A percentile compares a stretch with the other conserved stretches of the same genome.
These are phyloP conservation scores for Nematopogon swammerdamellus DNA, from an alignment of 2,888 invertebrate species.

Conservation along the genomic window DNA sequence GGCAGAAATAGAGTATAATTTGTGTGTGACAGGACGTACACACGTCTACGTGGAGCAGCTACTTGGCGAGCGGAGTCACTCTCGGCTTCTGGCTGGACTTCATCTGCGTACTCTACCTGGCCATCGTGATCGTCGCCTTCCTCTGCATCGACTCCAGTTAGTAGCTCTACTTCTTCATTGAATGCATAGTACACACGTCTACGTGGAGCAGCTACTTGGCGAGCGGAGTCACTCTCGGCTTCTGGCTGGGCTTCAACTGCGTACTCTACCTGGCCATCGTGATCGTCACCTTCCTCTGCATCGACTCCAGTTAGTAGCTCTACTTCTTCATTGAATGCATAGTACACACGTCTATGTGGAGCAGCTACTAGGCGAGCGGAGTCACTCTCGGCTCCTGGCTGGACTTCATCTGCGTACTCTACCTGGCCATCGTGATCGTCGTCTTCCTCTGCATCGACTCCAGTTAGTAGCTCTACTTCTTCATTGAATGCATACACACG, in stretches of 20 bases:
- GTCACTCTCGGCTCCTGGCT: constrained; percentile 75
- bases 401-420: constrained; percentile 69
- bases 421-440: constrained; percentile 62
- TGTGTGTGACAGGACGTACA: no score
- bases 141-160: no score
- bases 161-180: no score
- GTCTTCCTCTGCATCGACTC: no score
- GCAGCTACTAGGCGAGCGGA: constrained; percentile 62
- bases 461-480: no score
- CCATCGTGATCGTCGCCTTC: constrained; percentile 50
- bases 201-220: constrained; percentile 70
- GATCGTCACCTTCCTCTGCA: constrained; percentile 63
- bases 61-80: constrained; percentile 63
- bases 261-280: constrained; percentile 66
- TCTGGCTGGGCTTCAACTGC: constrained; percentile 74
- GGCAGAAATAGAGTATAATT: no score
- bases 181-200: constrained; percentile 60
- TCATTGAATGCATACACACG: constrained; percentile 47
- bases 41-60: constrained; percentile 68
- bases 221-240: constrained; percentile 69
- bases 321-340: constrained; percentile 49
- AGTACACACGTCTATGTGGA: constrained; percentile 60
- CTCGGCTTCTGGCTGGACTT: constrained; percentile 78
- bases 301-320: constrained; percentile 45
- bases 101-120: constrained; percentile 66